Evolutionary conservation across 2,888 invertebrate species (phyloP).

Genomic region (Acanthosepion esculentum): DNA sequence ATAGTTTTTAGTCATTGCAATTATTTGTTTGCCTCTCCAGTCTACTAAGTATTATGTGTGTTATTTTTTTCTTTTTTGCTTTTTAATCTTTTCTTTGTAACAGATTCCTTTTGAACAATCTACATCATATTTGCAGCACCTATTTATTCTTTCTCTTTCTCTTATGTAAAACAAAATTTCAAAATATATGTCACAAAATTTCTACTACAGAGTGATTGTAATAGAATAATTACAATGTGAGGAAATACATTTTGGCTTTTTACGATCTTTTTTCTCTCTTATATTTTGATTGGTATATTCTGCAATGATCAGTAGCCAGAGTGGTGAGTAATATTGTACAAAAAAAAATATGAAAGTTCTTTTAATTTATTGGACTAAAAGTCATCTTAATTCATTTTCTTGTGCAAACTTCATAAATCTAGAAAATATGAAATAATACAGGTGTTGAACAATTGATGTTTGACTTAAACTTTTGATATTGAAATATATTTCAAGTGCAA

Average conservation of each 20-base stretch:
- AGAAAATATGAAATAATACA: background rate
- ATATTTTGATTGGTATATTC: background rate
- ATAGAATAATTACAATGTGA: background rate
- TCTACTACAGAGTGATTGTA: background rate
- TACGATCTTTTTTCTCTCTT: background rate
- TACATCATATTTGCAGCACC: background rate
- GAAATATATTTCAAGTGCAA: no score
- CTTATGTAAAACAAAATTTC: background rate
- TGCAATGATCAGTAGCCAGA: background rate
- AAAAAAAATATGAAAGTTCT: background rate
- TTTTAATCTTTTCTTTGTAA: background rate
- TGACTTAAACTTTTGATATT: no score
- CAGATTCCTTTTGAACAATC: background rate
- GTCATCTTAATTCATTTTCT: background rate
- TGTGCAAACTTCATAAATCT: background rate
- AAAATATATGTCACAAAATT: background rate
- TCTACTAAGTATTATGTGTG: no score
- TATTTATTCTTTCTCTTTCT: background rate
- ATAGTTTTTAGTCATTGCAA: background rate
- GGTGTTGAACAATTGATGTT: no score
- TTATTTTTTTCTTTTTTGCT: no score
- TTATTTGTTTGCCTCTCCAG: background rate
- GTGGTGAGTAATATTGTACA: background rate
- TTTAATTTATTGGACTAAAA: background rate
- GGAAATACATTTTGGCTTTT: background rate